A percentile compares a stretch with the other conserved stretches of the same genome.
phyloP scores from a whole-genome alignment of 2,113 vertebrate species.

The Hepsetus odoe region DNA sequence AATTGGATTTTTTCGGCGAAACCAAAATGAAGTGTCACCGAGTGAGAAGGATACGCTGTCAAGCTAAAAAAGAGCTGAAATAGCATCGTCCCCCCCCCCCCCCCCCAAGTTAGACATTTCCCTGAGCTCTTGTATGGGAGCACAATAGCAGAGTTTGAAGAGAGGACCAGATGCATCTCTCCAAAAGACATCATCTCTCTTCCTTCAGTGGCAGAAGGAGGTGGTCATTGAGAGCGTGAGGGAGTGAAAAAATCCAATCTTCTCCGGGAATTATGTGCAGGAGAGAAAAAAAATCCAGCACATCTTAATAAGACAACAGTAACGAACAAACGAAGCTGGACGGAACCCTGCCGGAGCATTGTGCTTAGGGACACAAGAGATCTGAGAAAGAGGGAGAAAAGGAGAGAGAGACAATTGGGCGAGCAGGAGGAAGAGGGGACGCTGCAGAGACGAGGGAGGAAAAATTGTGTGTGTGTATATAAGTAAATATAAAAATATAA shows the following conservation, averaged over 20 bases:
- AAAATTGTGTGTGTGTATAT: background rate
- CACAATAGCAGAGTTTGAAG: conserved; percentile 24
- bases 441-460: background rate
- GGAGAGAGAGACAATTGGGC: background rate
- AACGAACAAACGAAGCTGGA: conserved; percentile 56
- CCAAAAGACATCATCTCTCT: conserved; percentile 27
- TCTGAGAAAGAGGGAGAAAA: conserved; percentile 44
- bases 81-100: background rate
- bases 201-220: conserved; percentile 1
- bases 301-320: conserved; percentile 56
- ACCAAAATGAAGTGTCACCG: background rate
- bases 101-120: background rate
- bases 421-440: conserved; percentile 10
- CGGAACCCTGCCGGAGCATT: conserved; percentile 46
- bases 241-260: conserved; percentile 57
- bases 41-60: background rate
- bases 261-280: conserved; percentile 59
- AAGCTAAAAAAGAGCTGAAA: conserved; percentile 11
- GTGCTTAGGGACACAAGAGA: conserved; percentile 54
- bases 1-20: background rate
- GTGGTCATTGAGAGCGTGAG: conserved; percentile 45
- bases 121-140: background rate
- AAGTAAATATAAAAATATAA: too few species aligned
- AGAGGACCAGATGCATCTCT: conserved; percentile 34
- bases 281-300: conserved; percentile 63